Percentiles rank a stretch among this genome's conserved stretches.
These are phyloP conservation scores for Poecilia velifera DNA, from an alignment of 2,797 vertebrate species.

Conservation along the genomic window DNA sequence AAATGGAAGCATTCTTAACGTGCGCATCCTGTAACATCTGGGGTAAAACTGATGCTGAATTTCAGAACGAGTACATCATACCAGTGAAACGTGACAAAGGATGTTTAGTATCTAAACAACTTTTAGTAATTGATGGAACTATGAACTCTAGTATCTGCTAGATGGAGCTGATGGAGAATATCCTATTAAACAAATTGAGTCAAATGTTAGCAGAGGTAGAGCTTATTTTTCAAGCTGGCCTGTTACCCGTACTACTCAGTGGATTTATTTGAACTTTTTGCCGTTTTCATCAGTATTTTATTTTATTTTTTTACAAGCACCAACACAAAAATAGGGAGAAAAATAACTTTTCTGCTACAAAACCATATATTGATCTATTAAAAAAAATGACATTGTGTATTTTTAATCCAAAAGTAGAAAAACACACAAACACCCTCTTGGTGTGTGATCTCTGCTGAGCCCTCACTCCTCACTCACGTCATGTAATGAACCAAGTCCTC, in stretches of 20 bases:
- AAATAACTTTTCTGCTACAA: not conserved
- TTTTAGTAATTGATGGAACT: not conserved
- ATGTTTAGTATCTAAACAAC: not conserved
- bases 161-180: not conserved
- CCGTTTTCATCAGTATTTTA: not conserved
- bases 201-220: not conserved
- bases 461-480: slow-evolving; percentile 54
- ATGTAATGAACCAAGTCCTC: slow-evolving; percentile 74
- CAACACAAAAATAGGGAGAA: no score
- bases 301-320: not conserved
- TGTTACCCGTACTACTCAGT: not conserved
- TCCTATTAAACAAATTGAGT: not conserved
- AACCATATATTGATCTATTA: not conserved
- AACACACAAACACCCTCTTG: slow-evolving; percentile 25
- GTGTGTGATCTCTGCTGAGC: slow-evolving; percentile 55
- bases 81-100: not conserved
- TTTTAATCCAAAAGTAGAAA: slow-evolving; percentile 27
- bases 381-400: slow-evolving; percentile 3
- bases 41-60: not conserved
- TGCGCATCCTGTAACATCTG: not conserved
- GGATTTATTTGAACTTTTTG: not conserved
- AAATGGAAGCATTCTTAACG: not conserved
- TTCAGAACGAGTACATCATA: not conserved
- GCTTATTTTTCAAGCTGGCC: not conserved
- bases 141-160: not conserved